phyloP scores from a whole-genome alignment of 2,797 vertebrate genomes.

The Tinamus major region DNA sequence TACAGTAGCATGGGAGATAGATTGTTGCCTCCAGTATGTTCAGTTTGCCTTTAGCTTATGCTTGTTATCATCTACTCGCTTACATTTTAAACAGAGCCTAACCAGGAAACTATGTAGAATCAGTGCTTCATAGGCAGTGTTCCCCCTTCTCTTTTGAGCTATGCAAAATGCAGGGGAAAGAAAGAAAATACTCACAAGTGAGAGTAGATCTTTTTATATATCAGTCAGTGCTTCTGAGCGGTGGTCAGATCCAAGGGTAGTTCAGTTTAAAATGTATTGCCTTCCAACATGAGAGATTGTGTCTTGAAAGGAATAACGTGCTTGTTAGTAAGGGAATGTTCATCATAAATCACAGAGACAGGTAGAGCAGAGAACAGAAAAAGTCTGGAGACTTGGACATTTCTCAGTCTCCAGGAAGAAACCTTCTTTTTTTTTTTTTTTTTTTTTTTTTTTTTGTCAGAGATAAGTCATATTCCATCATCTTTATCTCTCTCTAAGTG shows the following conservation, averaged over 20 bases:
- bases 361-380: background rate
- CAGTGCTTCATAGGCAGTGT: background rate
- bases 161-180: background rate
- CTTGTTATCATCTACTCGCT: background rate
- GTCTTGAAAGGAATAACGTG: background rate
- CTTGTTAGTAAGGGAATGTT: background rate
- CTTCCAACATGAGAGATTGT: rapidly evolving
- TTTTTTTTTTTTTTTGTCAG: background rate
- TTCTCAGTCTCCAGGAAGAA: conserved; percentile 41
- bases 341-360: background rate
- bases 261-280: background rate
- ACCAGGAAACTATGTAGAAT: background rate
- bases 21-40: rapidly evolving
- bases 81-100: background rate
- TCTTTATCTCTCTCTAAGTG: conserved; percentile 2
- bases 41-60: background rate
- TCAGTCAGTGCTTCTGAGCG: background rate
- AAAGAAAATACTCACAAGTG: background rate
- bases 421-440: too few relatives aligned
- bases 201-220: background rate
- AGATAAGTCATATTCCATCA: conserved; percentile 17
- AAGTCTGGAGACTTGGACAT: background rate
- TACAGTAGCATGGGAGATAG: background rate
- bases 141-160: background rate
- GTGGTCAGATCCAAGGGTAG: background rate